A percentile compares a stretch with the other conserved stretches of the same genome.
phyloP scores from a whole-genome alignment of 1,140 invertebrate genomes.

The Rhagoletis pomonella region DNA sequence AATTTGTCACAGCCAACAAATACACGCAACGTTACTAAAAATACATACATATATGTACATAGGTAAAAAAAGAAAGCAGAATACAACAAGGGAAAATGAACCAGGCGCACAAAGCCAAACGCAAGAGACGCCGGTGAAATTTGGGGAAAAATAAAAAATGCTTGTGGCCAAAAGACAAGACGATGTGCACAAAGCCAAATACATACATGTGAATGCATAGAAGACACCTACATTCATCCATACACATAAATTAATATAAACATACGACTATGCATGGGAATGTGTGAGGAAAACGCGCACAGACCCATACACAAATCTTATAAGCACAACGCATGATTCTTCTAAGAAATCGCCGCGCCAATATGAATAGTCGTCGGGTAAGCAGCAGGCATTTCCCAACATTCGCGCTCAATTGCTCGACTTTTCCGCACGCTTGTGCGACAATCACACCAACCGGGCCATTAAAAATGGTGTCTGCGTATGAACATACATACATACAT shows the following conservation, averaged over 20 bases:
- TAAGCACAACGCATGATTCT: not conserved
- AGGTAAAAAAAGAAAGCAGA: slow-evolving; percentile 20
- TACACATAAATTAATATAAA: not conserved
- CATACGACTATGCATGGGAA: not conserved
- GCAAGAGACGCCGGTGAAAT: slow-evolving; percentile 32
- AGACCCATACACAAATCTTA: not conserved
- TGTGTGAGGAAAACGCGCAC: not conserved
- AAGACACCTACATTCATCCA: not conserved
- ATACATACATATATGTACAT: not conserved
- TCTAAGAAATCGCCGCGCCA: not conserved
- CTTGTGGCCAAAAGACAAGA: not conserved
- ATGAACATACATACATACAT: not conserved
- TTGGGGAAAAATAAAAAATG: not conserved
- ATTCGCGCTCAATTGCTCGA: not conserved
- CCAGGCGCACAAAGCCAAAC: slow-evolving; percentile 19
- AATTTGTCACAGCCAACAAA: not conserved
- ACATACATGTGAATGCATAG: not conserved
- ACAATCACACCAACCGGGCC: not conserved
- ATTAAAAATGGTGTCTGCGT: not conserved
- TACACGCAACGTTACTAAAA: not conserved
- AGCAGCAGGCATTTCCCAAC: not conserved
- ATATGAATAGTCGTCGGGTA: not conserved
- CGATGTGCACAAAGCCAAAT: not conserved
- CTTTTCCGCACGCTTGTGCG: slow-evolving; percentile 26
- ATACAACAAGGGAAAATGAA: not conserved